Evolutionary conservation across 2,888 invertebrate species (phyloP).

Genomic region (Epinotia nisella): DNA sequence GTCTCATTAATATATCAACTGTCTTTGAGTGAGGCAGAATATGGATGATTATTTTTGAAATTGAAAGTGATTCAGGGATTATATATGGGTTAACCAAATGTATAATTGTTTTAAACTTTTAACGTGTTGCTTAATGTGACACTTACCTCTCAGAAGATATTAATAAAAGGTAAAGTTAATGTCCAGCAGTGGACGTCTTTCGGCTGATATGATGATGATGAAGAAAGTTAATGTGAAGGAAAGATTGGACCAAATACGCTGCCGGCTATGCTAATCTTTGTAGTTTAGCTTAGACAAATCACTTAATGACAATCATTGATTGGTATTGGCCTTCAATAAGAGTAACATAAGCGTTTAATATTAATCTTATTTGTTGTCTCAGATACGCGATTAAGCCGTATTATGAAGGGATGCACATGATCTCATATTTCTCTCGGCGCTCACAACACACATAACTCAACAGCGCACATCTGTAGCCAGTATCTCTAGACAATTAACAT

Average conservation of each 20-base stretch:
- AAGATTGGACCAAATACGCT: too few species aligned
- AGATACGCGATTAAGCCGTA: constrained; percentile 8
- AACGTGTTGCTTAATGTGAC: background rate
- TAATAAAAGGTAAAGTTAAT: background rate
- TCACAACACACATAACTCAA: constrained; percentile 75
- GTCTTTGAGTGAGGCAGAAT: constrained; percentile 78
- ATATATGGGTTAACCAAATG: constrained; percentile 31
- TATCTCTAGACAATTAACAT: constrained; percentile 82
- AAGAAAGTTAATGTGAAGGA: too few species aligned
- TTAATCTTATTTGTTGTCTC: constrained; percentile 9
- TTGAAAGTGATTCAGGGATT: constrained; percentile 33
- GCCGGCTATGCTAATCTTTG: background rate
- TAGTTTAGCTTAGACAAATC: background rate
- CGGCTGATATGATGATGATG: too few species aligned
- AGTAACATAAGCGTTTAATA: background rate
- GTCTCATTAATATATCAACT: constrained; percentile 84
- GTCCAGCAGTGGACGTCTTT: too few species aligned
- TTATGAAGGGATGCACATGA: constrained; percentile 63
- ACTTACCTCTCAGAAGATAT: background rate
- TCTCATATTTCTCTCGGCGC: constrained; percentile 78
- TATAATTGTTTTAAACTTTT: constrained; percentile 29
- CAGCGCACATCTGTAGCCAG: constrained; percentile 79
- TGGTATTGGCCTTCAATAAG: background rate
- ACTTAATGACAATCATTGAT: background rate
- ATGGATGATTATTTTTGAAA: constrained; percentile 51